These are phyloP conservation scores for Sebastes diaconus DNA, from an alignment of 2,797 vertebrate genomes.

Conservation along the genomic window DNA sequence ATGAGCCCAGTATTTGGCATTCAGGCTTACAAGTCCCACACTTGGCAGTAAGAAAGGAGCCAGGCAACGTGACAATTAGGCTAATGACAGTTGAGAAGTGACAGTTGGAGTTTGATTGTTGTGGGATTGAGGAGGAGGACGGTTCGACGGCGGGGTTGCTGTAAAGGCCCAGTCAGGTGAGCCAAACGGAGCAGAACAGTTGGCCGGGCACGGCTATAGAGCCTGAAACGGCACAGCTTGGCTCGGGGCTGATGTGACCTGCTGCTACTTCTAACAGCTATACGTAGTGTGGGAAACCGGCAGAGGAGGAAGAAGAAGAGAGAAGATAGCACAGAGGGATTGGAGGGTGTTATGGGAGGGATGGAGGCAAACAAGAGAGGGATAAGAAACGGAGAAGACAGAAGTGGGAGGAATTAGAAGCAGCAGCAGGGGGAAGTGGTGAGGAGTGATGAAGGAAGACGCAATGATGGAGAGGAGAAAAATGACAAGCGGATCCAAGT, in stretches of 20 bases:
- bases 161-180: constrained; percentile 66
- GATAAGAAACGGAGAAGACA: constrained; percentile 30
- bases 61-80: constrained; percentile 61
- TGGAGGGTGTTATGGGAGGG: constrained; percentile 5
- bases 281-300: constrained; percentile 1
- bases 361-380: constrained; percentile 27
- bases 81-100: constrained; percentile 60
- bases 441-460: not conserved
- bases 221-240: constrained; percentile 29
- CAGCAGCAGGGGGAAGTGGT: constrained; percentile 6
- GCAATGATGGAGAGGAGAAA: not conserved
- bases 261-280: constrained; percentile 40
- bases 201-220: constrained; percentile 35
- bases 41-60: constrained; percentile 46
- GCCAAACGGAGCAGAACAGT: constrained; percentile 75
- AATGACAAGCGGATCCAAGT: constrained; percentile 1
- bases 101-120: constrained; percentile 41
- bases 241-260: constrained; percentile 51
- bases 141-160: constrained; percentile 21
- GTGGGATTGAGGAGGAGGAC: constrained; percentile 34
- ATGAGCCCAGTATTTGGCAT: constrained; percentile 40
- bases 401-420: constrained; percentile 38
- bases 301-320: not conserved
- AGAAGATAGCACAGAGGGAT: not conserved
- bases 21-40: constrained; percentile 36